phyloP scores from a whole-genome alignment of 2,113 vertebrate species.

The Dromiciops gliroides region DNA sequence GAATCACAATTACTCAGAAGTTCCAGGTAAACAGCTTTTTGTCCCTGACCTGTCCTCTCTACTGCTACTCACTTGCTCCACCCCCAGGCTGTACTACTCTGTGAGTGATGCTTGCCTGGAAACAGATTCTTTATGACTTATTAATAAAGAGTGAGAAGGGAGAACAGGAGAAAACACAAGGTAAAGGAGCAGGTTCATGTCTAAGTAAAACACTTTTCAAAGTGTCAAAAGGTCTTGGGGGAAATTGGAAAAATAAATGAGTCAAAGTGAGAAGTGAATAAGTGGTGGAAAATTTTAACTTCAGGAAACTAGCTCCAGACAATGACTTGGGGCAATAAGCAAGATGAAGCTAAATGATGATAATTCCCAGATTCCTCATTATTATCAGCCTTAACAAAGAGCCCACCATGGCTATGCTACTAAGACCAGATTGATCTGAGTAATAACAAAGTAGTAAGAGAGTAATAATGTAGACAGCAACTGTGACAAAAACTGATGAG shows the following conservation, averaged over 20 bases:
- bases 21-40: background rate
- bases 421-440: slow-evolving; percentile 34
- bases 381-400: background rate
- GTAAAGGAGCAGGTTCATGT: slow-evolving; percentile 63
- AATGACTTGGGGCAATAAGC: slow-evolving; percentile 39
- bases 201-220: slow-evolving; percentile 78
- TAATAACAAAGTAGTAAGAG: slow-evolving; percentile 26
- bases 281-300: slow-evolving; percentile 60
- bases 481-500: background rate
- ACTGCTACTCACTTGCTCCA: background rate
- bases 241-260: slow-evolving; percentile 78
- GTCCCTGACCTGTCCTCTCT: background rate
- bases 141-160: slow-evolving; percentile 73
- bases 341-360: slow-evolving; percentile 57
- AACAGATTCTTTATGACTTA: slow-evolving; percentile 69
- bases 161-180: slow-evolving; percentile 65
- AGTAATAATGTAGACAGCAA: background rate
- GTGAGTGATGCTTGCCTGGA: slow-evolving; percentile 65
- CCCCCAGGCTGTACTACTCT: slow-evolving; percentile 43
- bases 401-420: background rate
- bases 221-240: slow-evolving; percentile 77
- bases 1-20: background rate
- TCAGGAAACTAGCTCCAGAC: slow-evolving; percentile 51
- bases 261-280: slow-evolving; percentile 61
- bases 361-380: slow-evolving; percentile 35